Base-by-base conservation (phyloP, 37 sponge, comb jelly and placozoan species). In the Oscarella lobularis region DNA sequence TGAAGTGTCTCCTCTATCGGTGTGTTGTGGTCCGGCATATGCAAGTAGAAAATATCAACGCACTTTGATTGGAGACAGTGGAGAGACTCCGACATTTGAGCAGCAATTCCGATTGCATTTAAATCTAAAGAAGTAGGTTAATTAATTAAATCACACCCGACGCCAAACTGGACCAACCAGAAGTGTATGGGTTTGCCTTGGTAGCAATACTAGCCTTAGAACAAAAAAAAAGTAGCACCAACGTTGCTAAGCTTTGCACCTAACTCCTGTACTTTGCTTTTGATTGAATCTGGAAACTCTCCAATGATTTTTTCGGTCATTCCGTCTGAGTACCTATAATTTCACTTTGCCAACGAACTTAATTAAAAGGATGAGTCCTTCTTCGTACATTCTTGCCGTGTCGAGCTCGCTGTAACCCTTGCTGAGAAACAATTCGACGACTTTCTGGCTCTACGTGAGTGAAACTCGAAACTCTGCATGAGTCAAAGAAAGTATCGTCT, bases 31-130 rank as follows among this genome's bases (percentile, higher is more conserved):
- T 90, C 91, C 33, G 95, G 95, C 29, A 78, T 82, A 79, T 95
- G 95, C 37, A 95, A 80, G 66, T 95, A 95, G 68, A 90, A 83
- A 31, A 95, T 74, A 66, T 95, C 95, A 66, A 88, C 80, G 38
- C 71, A 76, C 2, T 89, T 38, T 5, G 67, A 39, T 73, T 85
- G 81, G 35, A 92, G 77, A 36, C 83, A 82, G 68, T 81, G 40
- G 41, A 92, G 73, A 32, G 79, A 83, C 6, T 37, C 72, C 9
- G 33, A 32, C 0, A 73, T 29, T 40, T 92, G 88, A 27, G 75
- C 40, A 67, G 76, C 31, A 1, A 92, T 84, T 68, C 86, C 67
- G 20, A 81, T 86, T 33, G 68, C 30, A 14, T 39, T 78, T 39
- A 92, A 67, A 39, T 54, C 79, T 82, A 39, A 9, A 9, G 29